Conservation (phyloP, 2,888 invertebrate species). For the Onchidella celtica region DNA sequence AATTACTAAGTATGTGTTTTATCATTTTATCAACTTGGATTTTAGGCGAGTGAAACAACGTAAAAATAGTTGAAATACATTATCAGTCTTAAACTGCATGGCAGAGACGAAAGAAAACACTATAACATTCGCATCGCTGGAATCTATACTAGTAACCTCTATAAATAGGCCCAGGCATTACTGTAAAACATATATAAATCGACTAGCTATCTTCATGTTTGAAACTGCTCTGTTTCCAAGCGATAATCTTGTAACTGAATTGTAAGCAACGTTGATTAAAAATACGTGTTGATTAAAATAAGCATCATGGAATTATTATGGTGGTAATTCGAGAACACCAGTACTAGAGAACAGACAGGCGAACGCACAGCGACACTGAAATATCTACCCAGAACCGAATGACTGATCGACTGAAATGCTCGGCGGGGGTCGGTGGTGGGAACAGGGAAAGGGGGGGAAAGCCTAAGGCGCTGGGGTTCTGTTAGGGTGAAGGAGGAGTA, state of each 20-base stretch:
- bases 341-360: background rate
- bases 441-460: too few relatives aligned
- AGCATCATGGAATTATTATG: too few relatives aligned
- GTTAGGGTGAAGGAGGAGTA: constrained; percentile 1
- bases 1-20: too few relatives aligned
- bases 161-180: constrained; percentile 38
- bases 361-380: background rate
- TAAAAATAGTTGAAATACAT: background rate
- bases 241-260: too few relatives aligned
- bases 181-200: constrained; percentile 26
- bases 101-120: background rate
- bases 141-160: constrained; percentile 45
- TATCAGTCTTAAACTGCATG: background rate
- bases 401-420: constrained; percentile 14
- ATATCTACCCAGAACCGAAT: background rate
- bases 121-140: constrained; percentile 29
- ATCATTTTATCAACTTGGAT: too few relatives aligned
- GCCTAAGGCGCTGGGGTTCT: constrained; percentile 18
- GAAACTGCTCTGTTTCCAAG: background rate
- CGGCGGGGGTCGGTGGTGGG: constrained; percentile 18
- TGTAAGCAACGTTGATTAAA: too few relatives aligned
- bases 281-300: too few relatives aligned
- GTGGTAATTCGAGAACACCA: too few relatives aligned
- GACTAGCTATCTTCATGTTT: background rate
- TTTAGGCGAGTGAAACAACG: too few relatives aligned